Percentiles rank a stretch among this genome's conserved stretches.
These are phyloP conservation scores for Brachionus calyciflorus DNA, from an alignment of 1,140 invertebrate genomes.

Conservation along the genomic window DNA sequence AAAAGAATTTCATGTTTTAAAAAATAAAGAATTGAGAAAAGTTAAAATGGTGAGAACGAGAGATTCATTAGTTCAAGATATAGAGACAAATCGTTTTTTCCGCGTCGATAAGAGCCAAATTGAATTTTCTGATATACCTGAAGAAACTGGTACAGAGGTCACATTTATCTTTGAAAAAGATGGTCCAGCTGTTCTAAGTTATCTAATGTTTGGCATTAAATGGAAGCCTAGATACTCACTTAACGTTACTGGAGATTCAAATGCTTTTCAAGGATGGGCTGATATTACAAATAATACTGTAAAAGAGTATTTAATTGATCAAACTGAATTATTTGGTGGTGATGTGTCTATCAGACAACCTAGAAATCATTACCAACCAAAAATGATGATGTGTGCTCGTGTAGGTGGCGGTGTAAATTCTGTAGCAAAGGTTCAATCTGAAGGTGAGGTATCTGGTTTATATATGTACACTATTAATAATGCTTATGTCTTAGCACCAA, in stretches of 20 bases:
- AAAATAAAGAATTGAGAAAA: neutral
- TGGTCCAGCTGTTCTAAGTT: constrained; percentile 3
- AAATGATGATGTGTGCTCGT: neutral
- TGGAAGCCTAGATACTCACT: constrained; percentile 33
- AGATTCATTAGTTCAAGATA: constrained; percentile 36
- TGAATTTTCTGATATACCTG: constrained; percentile 23
- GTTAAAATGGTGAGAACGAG: constrained; percentile 13
- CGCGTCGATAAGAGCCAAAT: neutral
- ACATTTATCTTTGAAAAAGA: constrained; percentile 34
- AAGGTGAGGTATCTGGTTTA: constrained; percentile 23
- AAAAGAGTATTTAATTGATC: constrained; percentile 11
- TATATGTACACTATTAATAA: constrained; percentile 32
- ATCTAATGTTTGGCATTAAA: constrained; percentile 25
- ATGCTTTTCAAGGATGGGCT: constrained; percentile 19
- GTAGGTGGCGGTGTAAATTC: neutral
- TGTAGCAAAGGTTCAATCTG: neutral
- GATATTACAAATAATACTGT: constrained; percentile 42
- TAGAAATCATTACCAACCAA: neutral
- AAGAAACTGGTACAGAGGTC: constrained; percentile 19
- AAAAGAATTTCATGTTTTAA: neutral
- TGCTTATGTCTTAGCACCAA: neutral
- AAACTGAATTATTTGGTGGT: constrained; percentile 33
- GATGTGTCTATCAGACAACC: constrained; percentile 9
- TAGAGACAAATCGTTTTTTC: constrained; percentile 7
- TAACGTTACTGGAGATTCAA: neutral